Evolutionary conservation across 2,113 vertebrate genomes (phyloP), one percentile per base, ranked within the genome.

Genomic region (Setophaga kirtlandii): DNA sequence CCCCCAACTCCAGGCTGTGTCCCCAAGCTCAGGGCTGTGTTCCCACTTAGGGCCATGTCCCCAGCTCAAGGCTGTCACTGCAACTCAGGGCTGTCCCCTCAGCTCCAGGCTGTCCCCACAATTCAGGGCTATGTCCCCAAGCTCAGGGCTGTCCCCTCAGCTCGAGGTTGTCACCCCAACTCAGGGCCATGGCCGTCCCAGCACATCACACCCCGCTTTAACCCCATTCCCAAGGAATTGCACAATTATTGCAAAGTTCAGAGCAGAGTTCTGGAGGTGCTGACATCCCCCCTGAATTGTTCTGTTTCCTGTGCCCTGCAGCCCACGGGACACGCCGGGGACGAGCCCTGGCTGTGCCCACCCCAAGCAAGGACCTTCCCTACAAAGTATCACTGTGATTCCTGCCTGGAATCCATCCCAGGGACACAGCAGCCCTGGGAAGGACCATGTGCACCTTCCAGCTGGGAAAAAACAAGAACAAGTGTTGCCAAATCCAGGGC

Each of bases 331-430:
- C 23, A 53, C 0, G 2, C 47, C 2, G 49, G 0, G 9, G 79
- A 44, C 28, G 93, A 90, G 83, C 47, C 0, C 1, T 3, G 63
- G 53, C 41, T 8, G 63, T 11, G 2, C 0, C 25, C 5, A 25
- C 31, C 73, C 56, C 0, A 1, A 65, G 60, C 1, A 2, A 74
- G 77, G 81, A 42, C 39, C 24, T 35, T 53, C 60, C 7, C 84
- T 37, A 1, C 3, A 0, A n/a, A 68, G 7, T 1, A 24, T 31
- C 78, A 5, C 55, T 0, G 2, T 6, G 44, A 33, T 30, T 76
- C 75, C 73, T 21, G 60, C 46, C 77, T 30, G 56, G 46, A 42
- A 55, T 1, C 31, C 76, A 56, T 0, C 22, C 0, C 2, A 5
- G 76, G 49, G 53, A n/a, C 0, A 3, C 15, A 76, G 3, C 2